Evolutionary conservation across 1,140 invertebrate species (phyloP).

Genomic region (Pseudomyrmex concolor): DNA sequence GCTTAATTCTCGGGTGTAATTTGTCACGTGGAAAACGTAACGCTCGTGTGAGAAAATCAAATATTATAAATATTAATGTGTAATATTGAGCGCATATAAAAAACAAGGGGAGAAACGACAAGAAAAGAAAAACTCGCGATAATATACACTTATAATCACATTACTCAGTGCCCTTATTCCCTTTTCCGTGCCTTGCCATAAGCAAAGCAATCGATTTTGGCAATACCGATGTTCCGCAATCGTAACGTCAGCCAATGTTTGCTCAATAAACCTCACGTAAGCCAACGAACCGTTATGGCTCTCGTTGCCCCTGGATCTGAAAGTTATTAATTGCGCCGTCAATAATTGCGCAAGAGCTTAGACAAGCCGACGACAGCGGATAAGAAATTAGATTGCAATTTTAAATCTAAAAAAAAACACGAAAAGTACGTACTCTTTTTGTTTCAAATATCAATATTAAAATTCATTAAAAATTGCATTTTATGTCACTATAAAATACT

Average conservation of each 20-base stretch:
- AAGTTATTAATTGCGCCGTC: constrained; percentile 68
- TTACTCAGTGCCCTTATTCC: constrained; percentile 4
- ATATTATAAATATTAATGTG: neutral
- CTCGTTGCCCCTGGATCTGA: constrained; percentile 50
- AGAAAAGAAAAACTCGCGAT: neutral
- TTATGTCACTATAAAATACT: no score
- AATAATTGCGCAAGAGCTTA: neutral
- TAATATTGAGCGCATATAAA: neutral
- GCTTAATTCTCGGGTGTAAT: constrained; percentile 20
- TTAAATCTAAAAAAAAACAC: neutral
- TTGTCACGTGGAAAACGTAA: neutral
- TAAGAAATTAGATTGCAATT: constrained; percentile 36
- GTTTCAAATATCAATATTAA: no score
- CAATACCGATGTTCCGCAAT: constrained; percentile 45
- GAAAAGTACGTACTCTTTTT: neutral
- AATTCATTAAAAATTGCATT: no score
- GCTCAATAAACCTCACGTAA: constrained; percentile 67
- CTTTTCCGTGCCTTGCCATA: constrained; percentile 17
- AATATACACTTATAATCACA: neutral
- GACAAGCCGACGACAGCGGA: constrained; percentile 20
- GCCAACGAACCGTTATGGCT: constrained; percentile 51
- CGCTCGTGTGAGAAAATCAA: neutral
- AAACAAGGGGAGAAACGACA: neutral
- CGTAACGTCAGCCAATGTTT: constrained; percentile 66
- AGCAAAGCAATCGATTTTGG: constrained; percentile 61